A percentile compares a stretch with the other conserved stretches of the same genome.
Conservation (phyloP, 2,797 vertebrate genomes). For the Bucorvus abyssinicus region DNA sequence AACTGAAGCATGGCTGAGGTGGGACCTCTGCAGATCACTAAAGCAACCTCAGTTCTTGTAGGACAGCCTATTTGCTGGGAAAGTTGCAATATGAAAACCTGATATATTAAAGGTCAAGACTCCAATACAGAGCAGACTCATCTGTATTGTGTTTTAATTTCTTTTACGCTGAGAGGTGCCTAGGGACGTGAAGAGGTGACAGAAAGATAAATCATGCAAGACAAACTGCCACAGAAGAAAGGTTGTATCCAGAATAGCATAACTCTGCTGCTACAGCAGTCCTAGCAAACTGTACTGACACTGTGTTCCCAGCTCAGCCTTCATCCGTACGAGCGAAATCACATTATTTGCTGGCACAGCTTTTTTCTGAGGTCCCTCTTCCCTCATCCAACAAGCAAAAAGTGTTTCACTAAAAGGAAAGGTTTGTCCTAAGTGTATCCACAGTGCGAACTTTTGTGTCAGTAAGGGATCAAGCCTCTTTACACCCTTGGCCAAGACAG, state of each 20-base stretch:
- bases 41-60: conserved; percentile 1
- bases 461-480: not conserved
- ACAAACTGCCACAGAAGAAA: conserved; percentile 50
- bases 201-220: conserved; percentile 54
- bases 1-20: conserved; percentile 1
- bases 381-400: not conserved
- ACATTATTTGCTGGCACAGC: not conserved
- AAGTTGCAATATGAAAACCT: conserved; percentile 40
- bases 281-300: conserved; percentile 20
- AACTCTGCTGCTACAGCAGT: conserved; percentile 21
- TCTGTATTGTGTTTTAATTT: conserved; percentile 63
- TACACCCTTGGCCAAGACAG: not conserved
- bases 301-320: not conserved
- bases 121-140: conserved; percentile 50
- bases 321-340: not conserved
- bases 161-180: conserved; percentile 33
- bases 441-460: not conserved
- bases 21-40: not conserved
- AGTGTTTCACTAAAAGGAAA: not conserved
- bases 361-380: not conserved
- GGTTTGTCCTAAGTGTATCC: not conserved
- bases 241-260: conserved; percentile 4
- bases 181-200: conserved; percentile 36
- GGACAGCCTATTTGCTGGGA: conserved; percentile 5
- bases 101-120: conserved; percentile 64